These are phyloP conservation scores for Pammene aurita DNA, from an alignment of 2,888 invertebrate species.

Conservation along the genomic window DNA sequence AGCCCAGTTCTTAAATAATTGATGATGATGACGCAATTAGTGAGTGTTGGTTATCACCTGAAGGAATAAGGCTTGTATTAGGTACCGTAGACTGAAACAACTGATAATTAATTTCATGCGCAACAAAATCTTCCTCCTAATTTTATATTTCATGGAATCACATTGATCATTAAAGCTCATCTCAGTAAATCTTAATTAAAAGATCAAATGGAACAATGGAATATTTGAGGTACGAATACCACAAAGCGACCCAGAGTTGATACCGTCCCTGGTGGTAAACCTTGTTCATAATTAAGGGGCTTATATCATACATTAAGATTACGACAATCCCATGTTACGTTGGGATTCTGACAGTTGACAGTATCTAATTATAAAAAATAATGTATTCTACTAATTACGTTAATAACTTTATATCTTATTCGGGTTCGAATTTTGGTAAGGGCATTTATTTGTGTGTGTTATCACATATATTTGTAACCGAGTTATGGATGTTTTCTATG, in stretches of 20 bases:
- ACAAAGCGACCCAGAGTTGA: background rate
- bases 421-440: no score
- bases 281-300: conserved; percentile 15
- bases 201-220: conserved; percentile 3
- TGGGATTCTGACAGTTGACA: background rate
- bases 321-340: background rate
- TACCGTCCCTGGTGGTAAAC: conserved; percentile 12
- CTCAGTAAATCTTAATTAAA: background rate
- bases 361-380: background rate
- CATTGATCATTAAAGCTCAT: background rate
- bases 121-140: background rate
- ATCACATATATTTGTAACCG: no score
- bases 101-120: background rate
- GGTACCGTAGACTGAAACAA: no score
- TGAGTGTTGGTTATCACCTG: no score
- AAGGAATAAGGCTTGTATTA: no score
- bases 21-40: no score
- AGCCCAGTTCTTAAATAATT: no score
- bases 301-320: conserved; percentile 8
- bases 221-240: background rate
- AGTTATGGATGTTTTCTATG: no score
- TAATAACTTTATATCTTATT: no score
- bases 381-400: no score
- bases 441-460: no score
- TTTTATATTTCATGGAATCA: background rate